Base-by-base conservation (phyloP, 2,113 vertebrate species). In the Istiophorus platypterus region DNA sequence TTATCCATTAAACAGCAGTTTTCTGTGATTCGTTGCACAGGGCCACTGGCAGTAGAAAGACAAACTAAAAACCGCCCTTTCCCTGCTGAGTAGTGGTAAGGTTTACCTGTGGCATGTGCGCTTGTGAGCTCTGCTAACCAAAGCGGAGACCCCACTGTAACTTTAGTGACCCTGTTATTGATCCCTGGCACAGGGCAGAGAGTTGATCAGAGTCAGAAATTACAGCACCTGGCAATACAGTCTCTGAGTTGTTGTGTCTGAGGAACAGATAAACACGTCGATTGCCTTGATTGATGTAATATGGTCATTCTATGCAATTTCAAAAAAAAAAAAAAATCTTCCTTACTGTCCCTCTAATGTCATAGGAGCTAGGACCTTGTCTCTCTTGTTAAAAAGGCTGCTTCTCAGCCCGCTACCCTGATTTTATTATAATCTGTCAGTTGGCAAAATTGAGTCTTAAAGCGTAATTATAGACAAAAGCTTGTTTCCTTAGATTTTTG, bases 401-500 rank as follows among this genome's bases (percentile, higher is more conserved):
- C 10, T 22, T 29, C 6, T 37, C 66, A 24, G 29, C 14, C 27
- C 37, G 24, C 39, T 18, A 7, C 20, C 11, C 39, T 27, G 13
- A 0, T 13, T 66, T 73, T 1, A 17, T 39, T 1, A 39, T 39
- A 39, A 39, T 39, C 62, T 22, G 22, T 18, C 49, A 26, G n/a
- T 34, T 31, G 5, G 42, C 71, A 34, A 0, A 68, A 7, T 67
- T 10, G 0, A 39, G 61, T 61, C 81, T 74, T 64, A 57, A 34
- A 59, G 24, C 1, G 0, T 56, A 88, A 62, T 66, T 72, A 52
- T 34, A 61, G 37, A 65, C 51, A 54, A 58, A 65, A 13, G 26
- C 41, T 65, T 61, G 27, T 59, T 85, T 75, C 76, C 72, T 80
- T 14, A 59, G 71, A 42, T 65, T 75, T 79, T 63, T 71, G 14